Evolutionary conservation across 2,888 invertebrate genomes (phyloP).

Genomic region (Tipula vernalis): DNA sequence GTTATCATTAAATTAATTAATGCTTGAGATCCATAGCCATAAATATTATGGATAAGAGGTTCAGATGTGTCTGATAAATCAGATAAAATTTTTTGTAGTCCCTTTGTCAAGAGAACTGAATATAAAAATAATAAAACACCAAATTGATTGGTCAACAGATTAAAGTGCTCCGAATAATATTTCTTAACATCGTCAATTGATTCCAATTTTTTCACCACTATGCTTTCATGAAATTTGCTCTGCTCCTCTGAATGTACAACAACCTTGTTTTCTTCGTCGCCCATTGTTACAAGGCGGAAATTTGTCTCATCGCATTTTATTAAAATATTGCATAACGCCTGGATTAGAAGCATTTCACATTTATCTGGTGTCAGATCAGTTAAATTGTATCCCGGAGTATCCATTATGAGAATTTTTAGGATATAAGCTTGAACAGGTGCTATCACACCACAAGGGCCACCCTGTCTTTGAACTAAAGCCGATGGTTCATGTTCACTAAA

Average conservation of each 20-base stretch:
- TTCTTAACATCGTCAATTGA: conserved; percentile 58
- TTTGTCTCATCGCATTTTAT: conserved; percentile 56
- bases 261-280: not conserved
- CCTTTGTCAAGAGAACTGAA: conserved; percentile 82
- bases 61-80: conserved; percentile 80
- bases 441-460: conserved; percentile 86
- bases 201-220: conserved; percentile 48
- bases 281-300: conserved; percentile 45
- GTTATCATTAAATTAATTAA: conserved; percentile 89
- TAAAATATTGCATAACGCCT: conserved; percentile 66
- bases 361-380: conserved; percentile 52
- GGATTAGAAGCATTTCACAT: conserved; percentile 58
- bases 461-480: conserved; percentile 77
- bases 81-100: conserved; percentile 57
- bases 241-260: conserved; percentile 22
- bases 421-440: conserved; percentile 84
- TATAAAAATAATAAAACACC: conserved; percentile 79
- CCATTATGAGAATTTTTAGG: conserved; percentile 60
- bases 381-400: conserved; percentile 47
- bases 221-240: conserved; percentile 47
- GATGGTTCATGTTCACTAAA: conserved; percentile 79
- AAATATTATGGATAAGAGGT: conserved; percentile 75
- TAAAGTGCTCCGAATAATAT: conserved; percentile 60
- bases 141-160: conserved; percentile 60
- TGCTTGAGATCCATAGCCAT: conserved; percentile 87